These are phyloP conservation scores for Teinopalpus imperialis DNA, from an alignment of 2,888 invertebrate genomes.

Conservation along the genomic window DNA sequence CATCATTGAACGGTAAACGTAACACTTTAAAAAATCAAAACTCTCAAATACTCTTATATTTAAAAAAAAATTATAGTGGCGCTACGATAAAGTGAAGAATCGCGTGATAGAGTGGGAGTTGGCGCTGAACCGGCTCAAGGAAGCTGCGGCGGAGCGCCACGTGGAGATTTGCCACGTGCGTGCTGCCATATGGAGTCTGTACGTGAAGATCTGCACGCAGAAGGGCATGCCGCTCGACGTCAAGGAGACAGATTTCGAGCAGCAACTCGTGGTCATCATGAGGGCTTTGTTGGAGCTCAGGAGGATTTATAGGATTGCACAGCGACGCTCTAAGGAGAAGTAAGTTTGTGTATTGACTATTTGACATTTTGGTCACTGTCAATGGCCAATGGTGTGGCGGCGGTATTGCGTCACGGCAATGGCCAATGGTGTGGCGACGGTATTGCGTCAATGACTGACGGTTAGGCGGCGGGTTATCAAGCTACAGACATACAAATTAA, in stretches of 20 bases:
- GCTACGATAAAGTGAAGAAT: constrained; percentile 82
- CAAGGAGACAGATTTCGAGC: constrained; percentile 77
- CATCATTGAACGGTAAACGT: no score
- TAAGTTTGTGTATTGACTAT: no score
- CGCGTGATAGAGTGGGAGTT: constrained; percentile 84
- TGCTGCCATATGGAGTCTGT: constrained; percentile 83
- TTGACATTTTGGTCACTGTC: no score
- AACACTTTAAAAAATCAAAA: no score
- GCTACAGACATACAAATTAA: no score
- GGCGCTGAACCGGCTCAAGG: constrained; percentile 82
- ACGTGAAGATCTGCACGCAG: constrained; percentile 83
- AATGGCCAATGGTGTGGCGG: no score
- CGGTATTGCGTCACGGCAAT: no score
- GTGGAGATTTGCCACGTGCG: constrained; percentile 82
- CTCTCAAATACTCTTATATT: no score
- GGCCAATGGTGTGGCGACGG: no score
- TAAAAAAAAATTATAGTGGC: no score
- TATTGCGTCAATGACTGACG: no score
- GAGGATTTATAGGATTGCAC: constrained; percentile 71
- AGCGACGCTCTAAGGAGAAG: constrained; percentile 64
- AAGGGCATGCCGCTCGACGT: constrained; percentile 72
- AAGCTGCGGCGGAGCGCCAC: constrained; percentile 75
- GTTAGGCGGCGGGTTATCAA: no score
- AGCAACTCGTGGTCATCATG: constrained; percentile 84
- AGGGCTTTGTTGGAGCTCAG: constrained; percentile 80